These are phyloP conservation scores for Choristoneura fumiferana DNA, from an alignment of 1,140 invertebrate species.

Conservation along the genomic window DNA sequence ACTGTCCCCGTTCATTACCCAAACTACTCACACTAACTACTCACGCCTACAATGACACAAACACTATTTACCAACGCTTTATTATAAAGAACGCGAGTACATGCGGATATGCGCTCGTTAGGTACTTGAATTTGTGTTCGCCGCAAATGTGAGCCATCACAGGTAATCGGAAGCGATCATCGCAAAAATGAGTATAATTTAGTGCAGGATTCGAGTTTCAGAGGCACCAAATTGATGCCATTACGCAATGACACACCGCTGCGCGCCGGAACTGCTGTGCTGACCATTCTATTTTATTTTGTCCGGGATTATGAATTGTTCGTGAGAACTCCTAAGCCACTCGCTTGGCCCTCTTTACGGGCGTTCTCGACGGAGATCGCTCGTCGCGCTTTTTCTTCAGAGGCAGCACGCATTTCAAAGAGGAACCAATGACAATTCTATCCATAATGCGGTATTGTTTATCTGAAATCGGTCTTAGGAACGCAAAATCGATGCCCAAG, in stretches of 20 bases:
- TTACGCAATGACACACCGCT: conserved; percentile 56
- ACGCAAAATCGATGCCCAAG: conserved; percentile 55
- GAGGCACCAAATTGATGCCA: conserved; percentile 57
- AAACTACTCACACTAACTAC: not conserved
- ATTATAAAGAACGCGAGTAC: not conserved
- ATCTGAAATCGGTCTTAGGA: conserved; percentile 53
- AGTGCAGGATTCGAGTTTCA: conserved; percentile 57
- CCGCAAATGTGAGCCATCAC: conserved; percentile 49
- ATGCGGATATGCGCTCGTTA: not conserved
- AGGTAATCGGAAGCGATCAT: conserved; percentile 71
- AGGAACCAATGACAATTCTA: conserved; percentile 47
- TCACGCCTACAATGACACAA: conserved; percentile 10
- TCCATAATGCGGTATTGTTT: conserved; percentile 59
- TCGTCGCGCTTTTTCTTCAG: conserved; percentile 50
- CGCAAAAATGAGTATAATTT: conserved; percentile 71
- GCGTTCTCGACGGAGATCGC: conserved; percentile 37
- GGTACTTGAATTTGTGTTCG: conserved; percentile 19
- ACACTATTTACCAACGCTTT: not conserved
- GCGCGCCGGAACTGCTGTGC: conserved; percentile 44
- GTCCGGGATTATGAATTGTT: conserved; percentile 23
- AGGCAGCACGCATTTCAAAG: conserved; percentile 39
- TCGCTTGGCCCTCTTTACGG: conserved; percentile 44
- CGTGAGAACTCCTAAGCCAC: conserved; percentile 21
- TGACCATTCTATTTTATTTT: conserved; percentile 31
- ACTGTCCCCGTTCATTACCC: conserved; percentile 2